These are phyloP conservation scores for Ectropis grisescens DNA, from an alignment of 1,140 invertebrate species.

Conservation along the genomic window DNA sequence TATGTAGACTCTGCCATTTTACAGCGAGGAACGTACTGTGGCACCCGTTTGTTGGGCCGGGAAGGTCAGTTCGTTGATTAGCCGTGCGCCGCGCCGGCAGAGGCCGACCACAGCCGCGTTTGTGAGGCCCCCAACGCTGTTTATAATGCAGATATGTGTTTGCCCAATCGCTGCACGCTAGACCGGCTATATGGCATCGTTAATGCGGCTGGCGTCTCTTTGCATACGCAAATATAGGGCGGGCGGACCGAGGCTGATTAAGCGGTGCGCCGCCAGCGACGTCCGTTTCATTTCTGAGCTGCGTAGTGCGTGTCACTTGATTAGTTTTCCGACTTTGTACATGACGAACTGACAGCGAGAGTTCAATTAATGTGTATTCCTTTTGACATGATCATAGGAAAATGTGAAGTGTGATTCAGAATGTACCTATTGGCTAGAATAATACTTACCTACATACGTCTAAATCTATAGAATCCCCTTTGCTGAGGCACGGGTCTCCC, in stretches of 20 bases:
- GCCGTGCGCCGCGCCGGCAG: slow-evolving; percentile 57
- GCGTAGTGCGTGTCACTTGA: slow-evolving; percentile 44
- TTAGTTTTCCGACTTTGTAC: slow-evolving; percentile 25
- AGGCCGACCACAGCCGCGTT: slow-evolving; percentile 67
- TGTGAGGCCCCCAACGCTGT: slow-evolving; percentile 66
- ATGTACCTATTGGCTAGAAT: too few relatives aligned
- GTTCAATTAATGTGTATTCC: background rate
- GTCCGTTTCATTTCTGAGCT: slow-evolving; percentile 49
- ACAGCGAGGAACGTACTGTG: slow-evolving; percentile 28
- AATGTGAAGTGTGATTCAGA: too few relatives aligned
- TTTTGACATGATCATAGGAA: too few relatives aligned
- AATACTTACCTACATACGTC: too few relatives aligned
- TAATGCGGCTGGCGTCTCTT: slow-evolving; percentile 68
- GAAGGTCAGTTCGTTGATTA: slow-evolving; percentile 67
- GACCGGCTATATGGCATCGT: slow-evolving; percentile 70
- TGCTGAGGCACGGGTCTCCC: too few relatives aligned
- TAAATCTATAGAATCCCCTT: too few relatives aligned
- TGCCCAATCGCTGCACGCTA: slow-evolving; percentile 67
- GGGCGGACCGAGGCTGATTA: slow-evolving; percentile 60
- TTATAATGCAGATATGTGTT: slow-evolving; percentile 72
- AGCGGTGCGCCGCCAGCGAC: slow-evolving; percentile 53
- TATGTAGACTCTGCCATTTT: slow-evolving; percentile 11
- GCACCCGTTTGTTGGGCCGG: slow-evolving; percentile 54
- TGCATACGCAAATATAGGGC: slow-evolving; percentile 70
- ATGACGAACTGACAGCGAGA: slow-evolving; percentile 13